Conservation (phyloP, 2,113 vertebrate genomes). For the Nerophis ophidion region DNA sequence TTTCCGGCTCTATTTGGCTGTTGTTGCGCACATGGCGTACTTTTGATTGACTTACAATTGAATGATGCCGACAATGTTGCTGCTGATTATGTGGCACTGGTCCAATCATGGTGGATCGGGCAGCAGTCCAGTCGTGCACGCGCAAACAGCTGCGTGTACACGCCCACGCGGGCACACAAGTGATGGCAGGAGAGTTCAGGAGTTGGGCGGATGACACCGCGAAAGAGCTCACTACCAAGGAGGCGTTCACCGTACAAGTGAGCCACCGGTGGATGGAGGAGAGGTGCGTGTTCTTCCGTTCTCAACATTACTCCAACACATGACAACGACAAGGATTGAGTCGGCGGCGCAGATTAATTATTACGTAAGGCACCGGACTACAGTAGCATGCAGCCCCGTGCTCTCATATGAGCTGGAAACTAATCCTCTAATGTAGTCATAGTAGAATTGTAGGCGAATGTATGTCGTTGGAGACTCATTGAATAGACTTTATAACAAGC, state of each 20-base stretch:
- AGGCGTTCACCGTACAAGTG: constrained; percentile 29
- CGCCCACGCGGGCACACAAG: constrained; percentile 49
- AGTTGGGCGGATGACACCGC: constrained; percentile 56
- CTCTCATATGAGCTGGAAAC: constrained; percentile 51
- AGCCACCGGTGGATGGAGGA: constrained; percentile 47
- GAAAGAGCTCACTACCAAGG: constrained; percentile 47
- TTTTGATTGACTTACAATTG: no score
- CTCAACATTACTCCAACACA: constrained; percentile 21
- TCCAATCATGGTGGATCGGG: no score
- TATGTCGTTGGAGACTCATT: no score
- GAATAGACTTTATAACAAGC: background rate
- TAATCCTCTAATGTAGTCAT: constrained; percentile 55
- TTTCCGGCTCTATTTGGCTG: no score
- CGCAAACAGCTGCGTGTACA: constrained; percentile 40
- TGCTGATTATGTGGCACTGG: no score
- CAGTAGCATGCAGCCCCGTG: constrained; percentile 40
- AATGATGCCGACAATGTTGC: no score
- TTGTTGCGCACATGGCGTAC: no score
- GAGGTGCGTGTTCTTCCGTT: constrained; percentile 25
- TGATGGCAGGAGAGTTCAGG: constrained; percentile 57
- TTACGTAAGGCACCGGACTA: constrained; percentile 64
- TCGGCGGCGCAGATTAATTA: constrained; percentile 56
- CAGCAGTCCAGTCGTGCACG: constrained; percentile 25
- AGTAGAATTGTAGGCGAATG: constrained; percentile 43
- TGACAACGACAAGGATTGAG: constrained; percentile 18